Evolutionary conservation across 2,797 vertebrate species (phyloP), one percentile per base, ranked within the genome.

Genomic region (Anguilla anguilla): DNA sequence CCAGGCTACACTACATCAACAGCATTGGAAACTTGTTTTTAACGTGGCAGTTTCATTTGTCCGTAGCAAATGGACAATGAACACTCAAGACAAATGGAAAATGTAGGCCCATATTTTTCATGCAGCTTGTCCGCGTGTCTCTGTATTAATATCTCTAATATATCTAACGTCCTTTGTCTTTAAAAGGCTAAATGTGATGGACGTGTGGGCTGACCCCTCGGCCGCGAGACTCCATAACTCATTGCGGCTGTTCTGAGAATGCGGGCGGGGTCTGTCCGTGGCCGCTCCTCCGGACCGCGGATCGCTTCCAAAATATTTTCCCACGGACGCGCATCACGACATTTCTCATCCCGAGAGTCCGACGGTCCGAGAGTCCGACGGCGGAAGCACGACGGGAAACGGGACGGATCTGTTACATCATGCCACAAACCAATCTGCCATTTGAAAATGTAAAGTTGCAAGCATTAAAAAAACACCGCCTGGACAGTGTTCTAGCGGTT

Each of bases 391-490:
- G 19, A 19, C 77, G 13, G 35, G 35, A 81, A 46, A 81, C 5
- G 35, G 77, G 13, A 74, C 69, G 25, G 69, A 46, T 46, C 77
- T 22, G 19, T 81, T 81, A 81, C 77, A 81, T 81, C 35, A 81
- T 10, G 77, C 35, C 43, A 22, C 13, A 46, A n/a, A 49, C 77
- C 43, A 81, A 46, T 81, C 77, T 81, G 77, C 77, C 77, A 19
- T 81, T 39, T 46, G 77, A 46, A 81, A 49, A 81, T 46, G 77
- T 81, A 35, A 31, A 35, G 31, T 31, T 15, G 51, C 77, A 81
- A 82, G 61, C 67, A 84, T 84, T 72, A 84, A 53, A 69, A 59
- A 53, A 77, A 84, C 28, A 67, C 25, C 22, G 67, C 61, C 61
- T n/a, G 67, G 59, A 25, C 46, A 31, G 46, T 51, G 35, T n/a